Base-by-base conservation (phyloP, 1,140 invertebrate species). In the Propsilocerus akamusi region DNA sequence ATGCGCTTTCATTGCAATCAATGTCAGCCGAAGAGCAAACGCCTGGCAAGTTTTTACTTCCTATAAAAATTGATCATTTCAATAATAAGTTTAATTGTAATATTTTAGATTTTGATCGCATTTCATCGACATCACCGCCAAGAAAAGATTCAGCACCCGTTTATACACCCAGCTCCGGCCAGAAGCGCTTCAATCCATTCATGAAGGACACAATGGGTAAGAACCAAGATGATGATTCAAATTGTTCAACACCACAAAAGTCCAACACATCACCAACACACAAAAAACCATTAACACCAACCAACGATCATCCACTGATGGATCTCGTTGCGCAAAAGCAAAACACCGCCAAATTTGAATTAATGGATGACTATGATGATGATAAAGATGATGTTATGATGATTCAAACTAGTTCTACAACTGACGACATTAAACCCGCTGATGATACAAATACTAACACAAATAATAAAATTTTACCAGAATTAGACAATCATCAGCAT, bases 1-100 rank as follows among this genome's bases (percentile, higher is more conserved):
- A 94, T 69, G 89, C 86, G 5, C 70, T 86, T 20, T 94, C 89
- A 14, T 75, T 93, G 56, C 77, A 83, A 53, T 92, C 87, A 58
- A 88, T 91, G 63, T 89, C 84, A 59, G 81, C 86, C 41, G 87
- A 90, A 68, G 85, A 88, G 56, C 17, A 41, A 5, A 88, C 83
- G 11, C 83, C 85, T 22, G 83, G 83, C 64, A 51, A 67, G 53
- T 62, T 49, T 25, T 34, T 20, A 1, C 17, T 11, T 26, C 7
- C 22, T 46, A 28, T 28, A 11, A 12, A 23, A 37, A 4, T 17
- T 22, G 25, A 23, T 23, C 10, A 49, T 3, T 41, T 26, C 11
- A 48, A 11, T 17, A 26, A 26, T 23, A 25, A 52, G n/a, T 28
- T 41, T 26, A 5, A 51, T 51, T 1, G 58, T 49, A 66, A 57